Conservation (phyloP, 2,113 vertebrate species). For the Tursiops truncatus region DNA sequence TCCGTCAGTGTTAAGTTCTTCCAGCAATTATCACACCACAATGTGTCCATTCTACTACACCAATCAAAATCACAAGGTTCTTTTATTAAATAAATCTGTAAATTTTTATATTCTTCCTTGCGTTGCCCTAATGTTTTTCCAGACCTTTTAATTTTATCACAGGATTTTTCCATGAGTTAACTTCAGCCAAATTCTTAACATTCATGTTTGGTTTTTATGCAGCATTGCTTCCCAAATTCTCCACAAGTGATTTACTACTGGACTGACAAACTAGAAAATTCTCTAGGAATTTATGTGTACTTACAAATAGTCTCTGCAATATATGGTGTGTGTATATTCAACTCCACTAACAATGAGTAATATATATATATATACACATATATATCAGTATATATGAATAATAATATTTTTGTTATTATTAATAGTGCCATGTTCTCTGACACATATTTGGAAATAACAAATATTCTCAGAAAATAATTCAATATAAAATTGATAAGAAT, state of each 20-base stretch:
- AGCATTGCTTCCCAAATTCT: slow-evolving; percentile 39
- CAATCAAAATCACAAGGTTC: slow-evolving; percentile 40
- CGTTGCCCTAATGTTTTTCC: slow-evolving; percentile 36
- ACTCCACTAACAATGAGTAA: background rate
- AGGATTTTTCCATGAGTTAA: slow-evolving; percentile 44
- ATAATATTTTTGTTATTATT: background rate
- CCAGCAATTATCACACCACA: background rate
- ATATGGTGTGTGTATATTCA: background rate
- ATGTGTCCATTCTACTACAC: background rate
- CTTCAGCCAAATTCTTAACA: slow-evolving; percentile 55
- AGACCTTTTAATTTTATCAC: slow-evolving; percentile 57
- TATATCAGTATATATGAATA: background rate
- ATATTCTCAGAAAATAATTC: background rate
- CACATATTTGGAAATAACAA: background rate
- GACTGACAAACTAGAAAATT: slow-evolving; percentile 3
- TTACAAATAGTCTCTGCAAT: background rate
- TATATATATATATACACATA: background rate
- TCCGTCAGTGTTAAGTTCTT: background rate
- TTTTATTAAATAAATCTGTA: slow-evolving; percentile 66
- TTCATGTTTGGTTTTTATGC: slow-evolving; percentile 44
- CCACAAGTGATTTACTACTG: slow-evolving; percentile 17
- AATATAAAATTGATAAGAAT: background rate
- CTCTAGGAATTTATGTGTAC: background rate
- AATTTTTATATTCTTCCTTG: slow-evolving; percentile 42
- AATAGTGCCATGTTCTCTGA: background rate